Conservation (phyloP, 2,113 vertebrate species). For the Sphyrna mokarran region DNA sequence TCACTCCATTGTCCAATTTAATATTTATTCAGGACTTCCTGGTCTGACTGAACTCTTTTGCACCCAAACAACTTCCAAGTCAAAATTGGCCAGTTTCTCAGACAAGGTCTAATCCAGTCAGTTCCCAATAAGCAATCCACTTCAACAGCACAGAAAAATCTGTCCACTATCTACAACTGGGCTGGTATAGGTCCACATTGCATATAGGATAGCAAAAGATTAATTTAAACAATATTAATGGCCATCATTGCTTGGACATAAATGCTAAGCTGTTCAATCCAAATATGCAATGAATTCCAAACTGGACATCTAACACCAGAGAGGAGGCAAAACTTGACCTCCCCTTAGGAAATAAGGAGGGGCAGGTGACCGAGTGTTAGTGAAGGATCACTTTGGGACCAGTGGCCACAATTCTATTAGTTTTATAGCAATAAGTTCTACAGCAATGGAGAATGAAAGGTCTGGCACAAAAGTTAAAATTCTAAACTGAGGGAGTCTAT, state of each 20-base stretch:
- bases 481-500: too few species aligned
- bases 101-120: background rate
- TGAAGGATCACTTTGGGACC: too few species aligned
- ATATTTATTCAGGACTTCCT: background rate
- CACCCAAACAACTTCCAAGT: background rate
- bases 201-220: background rate
- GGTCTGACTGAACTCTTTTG: background rate
- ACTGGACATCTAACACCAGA: background rate
- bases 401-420: too few species aligned
- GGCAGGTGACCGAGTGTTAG: too few species aligned
- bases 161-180: background rate
- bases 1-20: background rate
- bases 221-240: background rate
- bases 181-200: background rate
- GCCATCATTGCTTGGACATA: background rate
- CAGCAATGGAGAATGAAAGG: too few species aligned
- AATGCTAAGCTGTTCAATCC: background rate
- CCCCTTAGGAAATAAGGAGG: too few species aligned
- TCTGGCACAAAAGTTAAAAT: too few species aligned
- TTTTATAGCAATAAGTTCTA: too few species aligned
- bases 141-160: background rate
- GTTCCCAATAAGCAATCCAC: background rate
- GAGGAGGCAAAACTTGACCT: too few species aligned
- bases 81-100: background rate
- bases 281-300: background rate